phyloP scores from a whole-genome alignment of 2,797 vertebrate genomes.

The Danio albolineatus region DNA sequence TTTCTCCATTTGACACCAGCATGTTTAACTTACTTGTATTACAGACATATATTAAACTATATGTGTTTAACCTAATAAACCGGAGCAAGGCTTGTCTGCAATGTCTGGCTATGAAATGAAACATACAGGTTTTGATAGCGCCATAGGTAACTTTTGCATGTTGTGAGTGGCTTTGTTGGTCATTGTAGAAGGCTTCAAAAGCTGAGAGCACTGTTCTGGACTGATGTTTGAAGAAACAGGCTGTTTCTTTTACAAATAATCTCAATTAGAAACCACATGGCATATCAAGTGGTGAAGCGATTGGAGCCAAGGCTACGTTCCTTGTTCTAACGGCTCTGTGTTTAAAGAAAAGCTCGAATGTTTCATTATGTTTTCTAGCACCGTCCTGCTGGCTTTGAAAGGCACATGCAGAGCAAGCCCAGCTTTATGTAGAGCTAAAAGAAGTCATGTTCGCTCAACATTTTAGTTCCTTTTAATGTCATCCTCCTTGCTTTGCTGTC shows the following conservation, averaged over 20 bases:
- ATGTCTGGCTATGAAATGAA: neutral
- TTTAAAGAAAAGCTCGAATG: conserved; percentile 48
- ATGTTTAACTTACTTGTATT: too few relatives aligned
- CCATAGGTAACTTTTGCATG: neutral
- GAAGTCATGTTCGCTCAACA: conserved; percentile 26
- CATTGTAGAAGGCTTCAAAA: conserved; percentile 20
- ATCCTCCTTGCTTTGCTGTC: conserved; percentile 23
- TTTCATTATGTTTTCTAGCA: conserved; percentile 47
- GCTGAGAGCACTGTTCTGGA: conserved; percentile 5
- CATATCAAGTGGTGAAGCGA: neutral
- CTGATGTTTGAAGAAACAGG: conserved; percentile 3
- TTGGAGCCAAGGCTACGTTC: conserved; percentile 1
- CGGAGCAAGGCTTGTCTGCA: neutral
- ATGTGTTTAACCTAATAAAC: neutral
- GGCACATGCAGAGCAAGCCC: conserved; percentile 15
- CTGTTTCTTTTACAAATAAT: conserved; percentile 27
- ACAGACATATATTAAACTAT: neutral
- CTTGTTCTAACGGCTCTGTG: conserved; percentile 34
- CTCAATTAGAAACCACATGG: conserved; percentile 32
- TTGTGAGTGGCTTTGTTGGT: conserved; percentile 3
- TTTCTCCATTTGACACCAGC: neutral
- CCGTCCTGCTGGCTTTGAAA: conserved; percentile 54
- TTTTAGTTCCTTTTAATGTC: conserved; percentile 28
- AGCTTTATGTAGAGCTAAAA: conserved; percentile 32
- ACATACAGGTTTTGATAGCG: neutral